Evolutionary conservation across 2,888 invertebrate species (phyloP).

Genomic region (Pterobdella sp.): DNA sequence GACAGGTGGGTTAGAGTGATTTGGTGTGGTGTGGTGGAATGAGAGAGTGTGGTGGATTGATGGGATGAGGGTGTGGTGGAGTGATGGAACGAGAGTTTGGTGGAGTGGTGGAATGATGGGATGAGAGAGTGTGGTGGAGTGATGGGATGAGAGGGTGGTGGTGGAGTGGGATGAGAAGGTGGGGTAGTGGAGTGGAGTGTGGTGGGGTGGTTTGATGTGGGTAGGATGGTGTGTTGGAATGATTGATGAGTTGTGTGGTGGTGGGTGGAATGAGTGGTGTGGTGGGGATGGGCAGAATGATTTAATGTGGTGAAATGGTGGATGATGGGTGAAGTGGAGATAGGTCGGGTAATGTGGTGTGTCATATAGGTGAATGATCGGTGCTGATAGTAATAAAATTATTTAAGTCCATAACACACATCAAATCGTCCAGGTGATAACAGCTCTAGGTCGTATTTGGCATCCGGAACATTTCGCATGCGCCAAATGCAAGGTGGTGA

Average conservation of each 20-base stretch:
- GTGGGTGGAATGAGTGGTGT: background rate
- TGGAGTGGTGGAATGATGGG: background rate
- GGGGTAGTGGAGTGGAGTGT: background rate
- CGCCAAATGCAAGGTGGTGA: constrained; percentile 71
- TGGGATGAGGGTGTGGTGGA: background rate
- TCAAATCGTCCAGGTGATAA: constrained; percentile 65
- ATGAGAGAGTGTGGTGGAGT: constrained; percentile 99
- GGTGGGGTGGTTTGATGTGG: background rate
- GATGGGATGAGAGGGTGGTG: constrained; percentile 82
- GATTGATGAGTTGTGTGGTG: background rate
- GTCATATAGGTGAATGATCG: background rate
- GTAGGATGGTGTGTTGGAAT: background rate
- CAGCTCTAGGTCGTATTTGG: constrained; percentile 95
- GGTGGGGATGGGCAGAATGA: background rate
- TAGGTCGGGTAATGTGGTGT: background rate
- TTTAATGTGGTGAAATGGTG: background rate
- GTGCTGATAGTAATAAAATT: background rate
- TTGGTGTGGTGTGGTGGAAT: background rate
- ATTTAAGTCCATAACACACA: no score
- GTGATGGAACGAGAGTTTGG: background rate
- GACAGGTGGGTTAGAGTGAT: constrained; percentile 60
- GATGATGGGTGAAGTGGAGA: background rate
- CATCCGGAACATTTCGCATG: constrained; percentile 97
- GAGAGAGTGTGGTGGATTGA: background rate
- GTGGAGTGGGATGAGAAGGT: background rate